Evolutionary conservation across 2,113 vertebrate species (phyloP), one percentile per base, ranked within the genome.

Genomic region (Dipodomys spectabilis): DNA sequence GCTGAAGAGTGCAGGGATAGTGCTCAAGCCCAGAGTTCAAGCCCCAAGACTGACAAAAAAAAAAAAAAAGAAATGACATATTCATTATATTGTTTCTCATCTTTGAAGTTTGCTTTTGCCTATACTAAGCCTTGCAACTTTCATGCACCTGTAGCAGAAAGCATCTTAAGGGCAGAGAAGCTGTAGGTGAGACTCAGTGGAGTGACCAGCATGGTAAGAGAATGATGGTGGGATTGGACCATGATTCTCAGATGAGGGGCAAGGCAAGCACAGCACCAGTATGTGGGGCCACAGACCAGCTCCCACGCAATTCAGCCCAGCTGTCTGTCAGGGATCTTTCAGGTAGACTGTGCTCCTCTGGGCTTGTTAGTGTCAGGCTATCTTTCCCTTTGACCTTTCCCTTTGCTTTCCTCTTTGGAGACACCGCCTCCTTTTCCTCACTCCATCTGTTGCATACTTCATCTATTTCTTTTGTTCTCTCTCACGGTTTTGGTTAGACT

Each of bases 111-210:
- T 65, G 65, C 44, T 57, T 28, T 28, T 23, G 32, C 18, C 27
- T 65, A 3, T 20, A 25, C 7, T 20, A 53, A 82, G 20, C 13
- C 57, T 27, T 53, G 2, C 1, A 16, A 25, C 11, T 39, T 12
- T 80, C 49, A 15, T 16, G 6, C 15, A 3, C 53, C 18, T 44
- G 35, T 57, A 82, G 7, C 3, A 9, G 45, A 53, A 27, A 25
- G 2, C 0, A 0, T 8, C 6, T 71, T 49, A 5, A 45, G n/a
- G 15, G 2, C 13, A n/a, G 2, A 18, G n/a, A 5, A 1, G 2
- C 9, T 81, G 62, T 0, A 32, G 30, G 9, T 9, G 1, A 7
- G 77, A 30, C 13, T 25, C 30, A 22, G 6, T 32, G 88, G 7
- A 11, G 25, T 81, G 79, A 67, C 22, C 39, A 20, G 28, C 35